These are phyloP conservation scores for Schizopygopsis pylzovi DNA, from an alignment of 2,797 vertebrate species.

Conservation along the genomic window DNA sequence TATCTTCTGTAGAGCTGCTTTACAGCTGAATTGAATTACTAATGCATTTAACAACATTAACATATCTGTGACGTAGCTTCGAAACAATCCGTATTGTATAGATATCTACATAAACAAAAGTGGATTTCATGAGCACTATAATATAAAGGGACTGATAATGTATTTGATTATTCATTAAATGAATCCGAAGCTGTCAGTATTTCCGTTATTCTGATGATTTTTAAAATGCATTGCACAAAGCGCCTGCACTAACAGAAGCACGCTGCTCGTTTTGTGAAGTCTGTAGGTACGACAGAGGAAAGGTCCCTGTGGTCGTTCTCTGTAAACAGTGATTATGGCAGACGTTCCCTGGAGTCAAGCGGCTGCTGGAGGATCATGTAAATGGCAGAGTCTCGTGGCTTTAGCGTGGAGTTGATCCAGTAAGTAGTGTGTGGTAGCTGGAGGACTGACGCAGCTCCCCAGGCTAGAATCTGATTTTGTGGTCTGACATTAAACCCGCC, in stretches of 20 bases:
- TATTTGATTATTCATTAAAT: background rate
- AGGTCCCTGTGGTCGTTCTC: constrained; percentile 69
- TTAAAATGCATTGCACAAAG: background rate
- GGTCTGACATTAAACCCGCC: constrained; percentile 74
- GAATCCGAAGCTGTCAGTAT: background rate
- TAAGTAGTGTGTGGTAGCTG: constrained; percentile 15
- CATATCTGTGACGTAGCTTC: background rate
- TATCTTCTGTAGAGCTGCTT: background rate
- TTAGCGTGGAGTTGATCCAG: constrained; percentile 33
- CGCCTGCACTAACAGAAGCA: background rate
- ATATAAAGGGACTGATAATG: background rate
- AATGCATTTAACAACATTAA: background rate
- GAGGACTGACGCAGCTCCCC: constrained; percentile 35
- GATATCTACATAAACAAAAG: background rate
- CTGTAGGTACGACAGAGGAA: constrained; percentile 64
- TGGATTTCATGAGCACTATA: background rate
- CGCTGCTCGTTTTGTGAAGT: background rate
- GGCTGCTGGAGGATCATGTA: constrained; percentile 40
- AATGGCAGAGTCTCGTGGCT: constrained; percentile 61
- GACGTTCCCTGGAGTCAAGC: constrained; percentile 65
- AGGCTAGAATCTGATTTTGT: constrained; percentile 75
- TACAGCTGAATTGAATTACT: background rate
- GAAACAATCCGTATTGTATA: background rate
- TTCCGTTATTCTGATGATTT: background rate
- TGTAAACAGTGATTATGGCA: constrained; percentile 67